Evolutionary conservation across 2,113 vertebrate genomes (phyloP).

Genomic region (Silurus glanis): DNA sequence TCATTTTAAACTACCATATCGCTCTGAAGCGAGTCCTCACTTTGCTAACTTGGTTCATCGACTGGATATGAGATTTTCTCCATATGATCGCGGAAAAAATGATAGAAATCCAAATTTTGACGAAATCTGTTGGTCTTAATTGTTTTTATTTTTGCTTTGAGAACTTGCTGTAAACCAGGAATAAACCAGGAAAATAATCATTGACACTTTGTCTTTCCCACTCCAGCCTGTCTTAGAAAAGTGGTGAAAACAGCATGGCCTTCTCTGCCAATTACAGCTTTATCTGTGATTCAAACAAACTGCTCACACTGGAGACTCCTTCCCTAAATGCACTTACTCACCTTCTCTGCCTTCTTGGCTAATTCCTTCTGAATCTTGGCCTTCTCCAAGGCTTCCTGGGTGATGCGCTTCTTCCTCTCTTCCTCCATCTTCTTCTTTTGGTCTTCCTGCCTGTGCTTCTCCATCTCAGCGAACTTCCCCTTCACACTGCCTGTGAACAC

Average conservation of each 20-base stretch:
- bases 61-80: neutral
- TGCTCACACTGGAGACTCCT: neutral
- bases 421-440: constrained; percentile 86
- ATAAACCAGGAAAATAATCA: neutral
- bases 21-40: neutral
- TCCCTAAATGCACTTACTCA: constrained; percentile 54
- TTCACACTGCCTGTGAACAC: constrained; percentile 87
- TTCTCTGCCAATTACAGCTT: neutral
- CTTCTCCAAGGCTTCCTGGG: constrained; percentile 91
- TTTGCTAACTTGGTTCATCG: neutral
- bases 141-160: neutral
- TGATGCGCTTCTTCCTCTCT: constrained; percentile 86
- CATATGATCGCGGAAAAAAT: neutral
- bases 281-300: neutral
- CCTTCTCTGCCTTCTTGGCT: constrained; percentile 88
- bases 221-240: neutral
- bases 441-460: constrained; percentile 90
- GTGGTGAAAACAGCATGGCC: neutral
- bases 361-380: constrained; percentile 93
- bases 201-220: neutral
- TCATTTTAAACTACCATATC: constrained; percentile 5
- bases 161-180: neutral
- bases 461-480: constrained; percentile 97
- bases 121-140: neutral
- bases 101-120: neutral